These are phyloP conservation scores for Sebastes variabilis DNA, from an alignment of 2,797 vertebrate species.

Conservation along the genomic window DNA sequence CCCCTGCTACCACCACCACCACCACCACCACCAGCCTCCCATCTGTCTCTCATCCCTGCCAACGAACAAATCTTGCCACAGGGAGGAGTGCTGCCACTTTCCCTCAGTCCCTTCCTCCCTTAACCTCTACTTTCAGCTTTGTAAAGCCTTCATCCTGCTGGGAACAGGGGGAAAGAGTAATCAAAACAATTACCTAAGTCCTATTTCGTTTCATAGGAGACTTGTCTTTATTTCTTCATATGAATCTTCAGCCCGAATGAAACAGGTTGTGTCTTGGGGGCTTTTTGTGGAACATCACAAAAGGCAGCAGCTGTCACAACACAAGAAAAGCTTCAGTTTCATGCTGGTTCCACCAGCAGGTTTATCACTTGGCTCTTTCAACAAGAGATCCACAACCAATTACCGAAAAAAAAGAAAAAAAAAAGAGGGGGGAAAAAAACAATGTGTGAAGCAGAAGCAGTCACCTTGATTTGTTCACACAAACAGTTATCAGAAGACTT, in stretches of 20 bases:
- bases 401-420: conserved; percentile 12
- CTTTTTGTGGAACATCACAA: conserved; percentile 63
- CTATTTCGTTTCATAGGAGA: conserved; percentile 49
- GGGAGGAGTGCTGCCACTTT: conserved; percentile 55
- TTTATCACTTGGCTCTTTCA: conserved; percentile 47
- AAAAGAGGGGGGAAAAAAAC: accelerated
- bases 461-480: conserved; percentile 28
- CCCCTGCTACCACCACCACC: neutral
- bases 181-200: conserved; percentile 75
- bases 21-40: conserved; percentile 36
- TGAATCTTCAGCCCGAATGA: conserved; percentile 55
- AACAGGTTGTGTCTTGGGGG: conserved; percentile 61
- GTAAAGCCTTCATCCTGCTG: conserved; percentile 35
- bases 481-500: neutral
- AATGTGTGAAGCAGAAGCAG: neutral
- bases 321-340: conserved; percentile 37
- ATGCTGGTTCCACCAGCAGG: conserved; percentile 26
- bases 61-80: conserved; percentile 51
- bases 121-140: conserved; percentile 48
- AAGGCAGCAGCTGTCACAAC: conserved; percentile 69
- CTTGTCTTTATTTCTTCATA: conserved; percentile 28
- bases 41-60: conserved; percentile 71
- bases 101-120: conserved; percentile 36
- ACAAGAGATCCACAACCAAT: conserved; percentile 48
- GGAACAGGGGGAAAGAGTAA: conserved; percentile 50